These are phyloP conservation scores for Ceriagrion tenellum DNA, from an alignment of 2,888 invertebrate species.

Conservation along the genomic window DNA sequence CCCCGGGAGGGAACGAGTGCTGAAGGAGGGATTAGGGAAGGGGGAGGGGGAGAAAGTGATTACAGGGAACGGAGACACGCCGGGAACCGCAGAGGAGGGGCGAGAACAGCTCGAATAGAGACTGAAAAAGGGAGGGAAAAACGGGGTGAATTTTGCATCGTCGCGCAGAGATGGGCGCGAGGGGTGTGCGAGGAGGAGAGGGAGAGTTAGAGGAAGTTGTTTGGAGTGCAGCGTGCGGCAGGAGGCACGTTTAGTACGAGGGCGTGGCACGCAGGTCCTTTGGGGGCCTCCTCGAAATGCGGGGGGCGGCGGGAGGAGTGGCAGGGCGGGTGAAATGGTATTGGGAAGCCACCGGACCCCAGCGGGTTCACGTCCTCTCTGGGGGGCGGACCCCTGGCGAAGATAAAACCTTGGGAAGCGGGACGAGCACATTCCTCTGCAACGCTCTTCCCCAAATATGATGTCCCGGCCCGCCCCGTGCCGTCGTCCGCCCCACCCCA, in stretches of 20 bases:
- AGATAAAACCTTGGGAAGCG: conserved; percentile 62
- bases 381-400: conserved; percentile 7
- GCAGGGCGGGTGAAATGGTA: conserved; percentile 28
- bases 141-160: not conserved
- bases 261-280: conserved; percentile 50
- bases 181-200: not conserved
- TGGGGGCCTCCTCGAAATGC: not conserved
- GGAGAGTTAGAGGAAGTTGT: not conserved
- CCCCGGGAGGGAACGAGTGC: not conserved
- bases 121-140: not conserved
- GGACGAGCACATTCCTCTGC: conserved; percentile 54
- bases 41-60: not conserved
- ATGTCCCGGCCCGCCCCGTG: conserved; percentile 14
- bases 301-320: not conserved
- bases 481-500: not conserved
- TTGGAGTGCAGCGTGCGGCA: not conserved
- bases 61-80: not conserved
- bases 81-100: not conserved
- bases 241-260: conserved; percentile 37
- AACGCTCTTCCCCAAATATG: conserved; percentile 63
- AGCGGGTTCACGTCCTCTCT: conserved; percentile 15
- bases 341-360: conserved; percentile 32
- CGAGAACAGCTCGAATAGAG: no score
- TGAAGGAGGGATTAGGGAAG: not conserved
- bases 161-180: not conserved